These are phyloP conservation scores for Lucilia sericata DNA, from an alignment of 1,140 invertebrate genomes.

Conservation along the genomic window DNA sequence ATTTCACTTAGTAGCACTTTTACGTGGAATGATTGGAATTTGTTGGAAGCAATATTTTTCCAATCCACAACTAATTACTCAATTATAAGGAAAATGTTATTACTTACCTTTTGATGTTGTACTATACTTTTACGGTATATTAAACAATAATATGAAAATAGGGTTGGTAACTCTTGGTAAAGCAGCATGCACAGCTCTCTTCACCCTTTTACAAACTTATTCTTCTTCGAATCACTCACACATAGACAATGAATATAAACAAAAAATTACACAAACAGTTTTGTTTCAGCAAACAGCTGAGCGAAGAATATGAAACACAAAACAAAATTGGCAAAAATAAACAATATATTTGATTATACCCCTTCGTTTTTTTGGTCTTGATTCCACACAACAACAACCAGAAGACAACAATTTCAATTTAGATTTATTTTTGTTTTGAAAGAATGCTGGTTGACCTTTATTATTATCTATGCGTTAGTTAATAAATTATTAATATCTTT, in stretches of 20 bases:
- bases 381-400: neutral
- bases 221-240: neutral
- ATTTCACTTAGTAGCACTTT: neutral
- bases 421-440: neutral
- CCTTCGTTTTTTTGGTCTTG: neutral
- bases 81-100: neutral
- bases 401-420: neutral
- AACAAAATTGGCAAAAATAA: conserved; percentile 3
- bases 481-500: neutral
- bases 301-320: conserved; percentile 32
- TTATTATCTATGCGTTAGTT: neutral
- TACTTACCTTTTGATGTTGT: neutral
- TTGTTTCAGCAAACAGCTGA: conserved; percentile 25
- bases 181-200: no score
- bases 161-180: neutral
- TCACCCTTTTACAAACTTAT: no score
- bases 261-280: neutral
- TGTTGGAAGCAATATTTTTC: neutral
- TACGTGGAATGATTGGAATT: neutral
- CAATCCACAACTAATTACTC: no score
- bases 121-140: conserved; percentile 26
- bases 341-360: conserved; percentile 22
- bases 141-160: neutral
- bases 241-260: neutral
- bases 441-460: neutral